phyloP scores from a whole-genome alignment of 2,797 vertebrate species.

The Onychomys torridus region DNA sequence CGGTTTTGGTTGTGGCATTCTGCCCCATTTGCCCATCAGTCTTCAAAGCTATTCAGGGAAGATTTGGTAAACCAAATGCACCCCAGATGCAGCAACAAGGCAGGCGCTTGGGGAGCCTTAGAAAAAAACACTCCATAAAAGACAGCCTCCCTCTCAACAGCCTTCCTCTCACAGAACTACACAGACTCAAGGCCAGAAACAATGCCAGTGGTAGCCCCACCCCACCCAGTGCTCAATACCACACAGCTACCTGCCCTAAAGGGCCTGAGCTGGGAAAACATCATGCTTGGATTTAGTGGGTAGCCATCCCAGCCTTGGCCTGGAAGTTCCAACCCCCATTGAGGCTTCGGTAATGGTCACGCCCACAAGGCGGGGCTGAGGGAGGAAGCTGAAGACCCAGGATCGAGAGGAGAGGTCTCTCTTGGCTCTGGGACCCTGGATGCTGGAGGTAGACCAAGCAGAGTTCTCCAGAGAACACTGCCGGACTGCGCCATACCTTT shows the following conservation, averaged over 20 bases:
- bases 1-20: background rate
- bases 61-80: background rate
- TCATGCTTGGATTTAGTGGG: background rate
- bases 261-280: background rate
- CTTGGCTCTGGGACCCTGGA: too few species aligned
- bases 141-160: background rate
- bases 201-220: background rate
- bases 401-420: too few species aligned
- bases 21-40: background rate
- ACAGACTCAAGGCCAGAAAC: conserved; percentile 1
- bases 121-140: background rate
- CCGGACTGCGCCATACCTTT: too few species aligned
- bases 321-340: too few species aligned
- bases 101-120: background rate
- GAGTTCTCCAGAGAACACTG: too few species aligned
- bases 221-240: background rate
- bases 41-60: background rate
- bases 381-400: too few species aligned
- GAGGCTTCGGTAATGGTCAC: too few species aligned
- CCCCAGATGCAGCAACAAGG: background rate
- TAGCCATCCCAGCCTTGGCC: too few species aligned
- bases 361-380: too few species aligned
- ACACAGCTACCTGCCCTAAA: background rate
- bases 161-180: background rate
- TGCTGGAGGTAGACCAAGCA: too few species aligned